These are phyloP conservation scores for Otolemur garnettii DNA, from an alignment of 2,113 vertebrate species.

Conservation along the genomic window DNA sequence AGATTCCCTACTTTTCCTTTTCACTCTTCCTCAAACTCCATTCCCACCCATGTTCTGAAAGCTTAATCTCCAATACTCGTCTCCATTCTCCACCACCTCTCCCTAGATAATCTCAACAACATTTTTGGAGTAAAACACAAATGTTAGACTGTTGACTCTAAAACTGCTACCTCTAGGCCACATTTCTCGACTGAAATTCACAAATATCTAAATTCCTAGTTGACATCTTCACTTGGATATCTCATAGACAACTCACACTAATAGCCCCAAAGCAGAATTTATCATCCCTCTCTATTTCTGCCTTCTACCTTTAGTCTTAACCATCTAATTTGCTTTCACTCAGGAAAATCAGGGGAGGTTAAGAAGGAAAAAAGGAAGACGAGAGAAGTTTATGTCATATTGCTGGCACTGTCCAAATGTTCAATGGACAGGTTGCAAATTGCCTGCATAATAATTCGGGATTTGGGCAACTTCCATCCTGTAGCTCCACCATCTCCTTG, in stretches of 20 bases:
- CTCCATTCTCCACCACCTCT: neutral
- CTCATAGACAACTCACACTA: neutral
- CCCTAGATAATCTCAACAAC: neutral
- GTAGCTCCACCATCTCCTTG: neutral
- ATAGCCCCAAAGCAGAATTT: neutral
- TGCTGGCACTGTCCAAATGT: neutral
- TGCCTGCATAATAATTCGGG: neutral
- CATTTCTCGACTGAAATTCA: neutral
- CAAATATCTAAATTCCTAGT: neutral
- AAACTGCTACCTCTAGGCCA: neutral
- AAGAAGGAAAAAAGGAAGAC: neutral
- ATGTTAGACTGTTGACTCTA: neutral
- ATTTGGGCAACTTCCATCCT: neutral
- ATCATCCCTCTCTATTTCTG: neutral
- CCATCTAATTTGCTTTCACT: neutral
- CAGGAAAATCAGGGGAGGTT: neutral
- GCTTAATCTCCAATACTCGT: neutral
- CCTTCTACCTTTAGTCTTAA: neutral
- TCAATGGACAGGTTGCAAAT: neutral
- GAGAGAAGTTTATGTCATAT: neutral
- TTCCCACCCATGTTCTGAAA: neutral
- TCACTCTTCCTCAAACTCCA: neutral
- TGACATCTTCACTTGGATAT: neutral
- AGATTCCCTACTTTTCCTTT: neutral
- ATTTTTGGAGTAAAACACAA: neutral